Base-by-base conservation (phyloP, 2,113 vertebrate genomes). In the Eleginops maclovinus region DNA sequence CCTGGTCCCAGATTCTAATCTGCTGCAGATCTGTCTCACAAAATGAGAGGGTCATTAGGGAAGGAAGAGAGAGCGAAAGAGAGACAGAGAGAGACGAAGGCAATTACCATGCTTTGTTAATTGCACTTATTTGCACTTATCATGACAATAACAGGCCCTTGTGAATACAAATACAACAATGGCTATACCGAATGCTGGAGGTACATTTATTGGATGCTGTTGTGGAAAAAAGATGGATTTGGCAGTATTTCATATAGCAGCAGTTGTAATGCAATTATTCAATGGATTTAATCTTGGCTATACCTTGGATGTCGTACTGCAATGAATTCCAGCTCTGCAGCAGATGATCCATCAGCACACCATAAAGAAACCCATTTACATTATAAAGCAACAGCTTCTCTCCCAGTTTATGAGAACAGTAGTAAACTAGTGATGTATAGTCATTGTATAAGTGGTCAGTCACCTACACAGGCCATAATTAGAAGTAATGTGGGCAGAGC, bases 51-150 rank as follows among this genome's bases (percentile, higher is more conserved):
- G 79, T 88, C 75, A 88, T 93, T 91, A 90, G 72, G 56, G 72
- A 75, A 69, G 46, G 49, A 61, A 72, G 19, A 43, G 36, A n/a
- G 22, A 19, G 66, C 5, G 16, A 21, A 51, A 49, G 21, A 59
- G 44, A 75, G n/a, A 63, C 19, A 67, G 13, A 83, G 12, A 72
- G 55, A 73, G 66, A 75, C 1, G 24, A 64, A 79, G 69, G 74
- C 83, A 91, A 90, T 91, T 90, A 82, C 77, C 66, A 68, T 84
- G 87, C 79, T 88, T 89, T 87, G 85, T 83, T 93, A 94, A 93
- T 92, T 93, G 84, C 88, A 81, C 85, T 91, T 87, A 87, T 90
- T 92, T 85, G 85, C 81, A 85, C 78, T 85, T 85, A 79, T 88
- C 82, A 85, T 75, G 65, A 70, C 72, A 91, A 91, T 86, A 76